A percentile compares a stretch with the other conserved stretches of the same genome.
Evolutionary conservation across 2,113 vertebrate species (phyloP).

Genomic region (Sceloporus undulatus): DNA sequence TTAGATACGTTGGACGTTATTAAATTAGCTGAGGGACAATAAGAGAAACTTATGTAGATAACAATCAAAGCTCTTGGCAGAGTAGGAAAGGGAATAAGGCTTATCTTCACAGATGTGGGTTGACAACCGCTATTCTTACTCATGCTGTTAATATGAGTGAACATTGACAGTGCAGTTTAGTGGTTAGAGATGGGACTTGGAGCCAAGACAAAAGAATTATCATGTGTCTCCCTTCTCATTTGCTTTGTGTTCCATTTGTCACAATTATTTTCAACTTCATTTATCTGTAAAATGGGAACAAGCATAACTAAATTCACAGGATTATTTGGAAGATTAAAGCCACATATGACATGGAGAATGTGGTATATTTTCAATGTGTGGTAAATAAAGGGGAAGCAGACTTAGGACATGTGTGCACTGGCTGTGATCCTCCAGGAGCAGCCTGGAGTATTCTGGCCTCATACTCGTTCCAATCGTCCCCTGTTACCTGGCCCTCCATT

Average conservation of each 20-base stretch:
- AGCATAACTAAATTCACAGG: neutral
- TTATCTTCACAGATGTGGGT: constrained; percentile 50
- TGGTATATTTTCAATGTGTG: neutral
- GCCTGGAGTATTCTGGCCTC: too few species aligned
- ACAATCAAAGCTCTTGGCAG: constrained; percentile 52
- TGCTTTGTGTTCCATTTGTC: neutral
- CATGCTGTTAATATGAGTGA: constrained; percentile 4
- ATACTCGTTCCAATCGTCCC: too few species aligned
- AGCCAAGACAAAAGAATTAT: neutral
- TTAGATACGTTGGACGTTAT: constrained; percentile 69
- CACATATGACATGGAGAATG: neutral
- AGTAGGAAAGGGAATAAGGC: constrained; percentile 8
- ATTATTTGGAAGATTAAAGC: neutral
- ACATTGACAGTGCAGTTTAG: neutral
- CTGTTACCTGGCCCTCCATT: too few species aligned
- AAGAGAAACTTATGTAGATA: constrained; percentile 67
- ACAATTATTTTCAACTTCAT: neutral
- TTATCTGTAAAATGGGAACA: neutral
- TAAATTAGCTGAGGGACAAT: constrained; percentile 66
- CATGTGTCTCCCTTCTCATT: neutral
- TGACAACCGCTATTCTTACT: constrained; percentile 55
- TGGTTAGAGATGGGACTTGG: too few species aligned
- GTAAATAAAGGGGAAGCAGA: too few species aligned
- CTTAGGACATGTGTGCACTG: too few species aligned
- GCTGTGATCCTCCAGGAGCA: too few species aligned